phyloP scores from a whole-genome alignment of 2,888 invertebrate genomes.

The Pammene fasciana region DNA sequence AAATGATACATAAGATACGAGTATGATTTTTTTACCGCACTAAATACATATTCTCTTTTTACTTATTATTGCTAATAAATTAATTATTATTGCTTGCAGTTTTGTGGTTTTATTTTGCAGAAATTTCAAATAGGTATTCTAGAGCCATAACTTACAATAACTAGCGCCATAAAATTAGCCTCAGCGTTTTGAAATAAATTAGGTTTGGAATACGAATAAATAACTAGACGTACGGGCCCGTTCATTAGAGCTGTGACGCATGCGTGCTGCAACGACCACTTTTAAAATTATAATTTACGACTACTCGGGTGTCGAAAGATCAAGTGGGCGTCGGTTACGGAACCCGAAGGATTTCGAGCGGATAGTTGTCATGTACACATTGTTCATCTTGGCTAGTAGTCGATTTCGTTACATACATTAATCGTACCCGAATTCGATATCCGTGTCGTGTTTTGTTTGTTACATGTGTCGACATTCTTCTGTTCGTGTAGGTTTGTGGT shows the following conservation, averaged over 20 bases:
- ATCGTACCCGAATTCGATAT: slow-evolving; percentile 22
- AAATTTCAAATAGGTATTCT: not conserved
- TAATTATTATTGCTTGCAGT: too few species aligned
- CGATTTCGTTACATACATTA: slow-evolving; percentile 35
- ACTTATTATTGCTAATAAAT: too few species aligned
- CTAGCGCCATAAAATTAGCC: slow-evolving; percentile 29
- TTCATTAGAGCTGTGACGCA: slow-evolving; percentile 55
- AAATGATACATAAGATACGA: too few species aligned
- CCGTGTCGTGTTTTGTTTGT: slow-evolving; percentile 33
- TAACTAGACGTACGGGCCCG: slow-evolving; percentile 47
- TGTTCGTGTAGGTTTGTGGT: slow-evolving; percentile 15
- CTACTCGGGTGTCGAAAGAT: slow-evolving; percentile 79
- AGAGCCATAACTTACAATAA: slow-evolving; percentile 16
- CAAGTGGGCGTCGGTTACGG: slow-evolving; percentile 63
- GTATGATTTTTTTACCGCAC: too few species aligned
- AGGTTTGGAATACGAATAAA: slow-evolving; percentile 36
- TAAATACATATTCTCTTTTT: too few species aligned
- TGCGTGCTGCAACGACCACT: slow-evolving; percentile 63
- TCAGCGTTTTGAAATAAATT: slow-evolving; percentile 35
- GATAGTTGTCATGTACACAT: slow-evolving; percentile 40
- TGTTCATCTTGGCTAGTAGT: slow-evolving; percentile 40
- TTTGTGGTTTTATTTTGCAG: too few species aligned
- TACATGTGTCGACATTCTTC: slow-evolving; percentile 34
- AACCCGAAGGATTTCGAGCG: slow-evolving; percentile 34
- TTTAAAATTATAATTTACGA: slow-evolving; percentile 80